These are phyloP conservation scores for Drosophila truncata DNA, from an alignment of 1,140 invertebrate species.

Conservation along the genomic window DNA sequence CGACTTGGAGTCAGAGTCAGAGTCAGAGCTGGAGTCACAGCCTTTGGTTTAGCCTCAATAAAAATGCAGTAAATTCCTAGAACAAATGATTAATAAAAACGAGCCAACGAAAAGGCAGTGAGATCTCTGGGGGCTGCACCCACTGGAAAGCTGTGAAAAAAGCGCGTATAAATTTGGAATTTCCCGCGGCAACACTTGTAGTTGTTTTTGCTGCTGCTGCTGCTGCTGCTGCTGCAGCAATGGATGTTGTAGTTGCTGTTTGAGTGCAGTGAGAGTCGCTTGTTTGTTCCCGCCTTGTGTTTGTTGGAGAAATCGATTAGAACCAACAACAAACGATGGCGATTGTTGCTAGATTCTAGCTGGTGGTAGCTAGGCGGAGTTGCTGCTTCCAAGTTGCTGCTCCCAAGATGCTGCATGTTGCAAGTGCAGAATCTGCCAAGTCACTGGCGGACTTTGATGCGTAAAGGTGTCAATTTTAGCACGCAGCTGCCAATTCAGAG, in stretches of 20 bases:
- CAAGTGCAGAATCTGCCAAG: constrained; percentile 65
- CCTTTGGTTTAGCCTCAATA: constrained; percentile 79
- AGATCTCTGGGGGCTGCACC: constrained; percentile 63
- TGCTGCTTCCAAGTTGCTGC: constrained; percentile 3
- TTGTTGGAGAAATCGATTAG: constrained; percentile 84
- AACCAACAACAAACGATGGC: constrained; percentile 74
- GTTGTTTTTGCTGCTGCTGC: constrained; percentile 30
- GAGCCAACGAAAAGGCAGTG: constrained; percentile 29
- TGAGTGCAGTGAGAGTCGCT: constrained; percentile 71
- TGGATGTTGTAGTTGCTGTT: constrained; percentile 56
- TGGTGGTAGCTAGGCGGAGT: not conserved
- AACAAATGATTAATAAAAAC: constrained; percentile 83
- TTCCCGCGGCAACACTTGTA: constrained; percentile 60
- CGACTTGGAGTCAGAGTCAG: constrained; percentile 12
- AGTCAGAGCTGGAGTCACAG: constrained; percentile 29
- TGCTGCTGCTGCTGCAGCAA: constrained; percentile 38
- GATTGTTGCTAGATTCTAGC: constrained; percentile 30
- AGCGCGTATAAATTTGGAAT: constrained; percentile 76
- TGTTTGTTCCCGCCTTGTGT: constrained; percentile 70
- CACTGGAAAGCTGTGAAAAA: constrained; percentile 80
- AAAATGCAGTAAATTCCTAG: constrained; percentile 82
- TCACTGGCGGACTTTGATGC: constrained; percentile 74
- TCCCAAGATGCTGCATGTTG: constrained; percentile 8
- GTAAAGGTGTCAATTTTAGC: constrained; percentile 83
- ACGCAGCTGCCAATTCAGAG: constrained; percentile 73